Conservation (phyloP, 2,113 vertebrate species). For the Nettapus auritus region DNA sequence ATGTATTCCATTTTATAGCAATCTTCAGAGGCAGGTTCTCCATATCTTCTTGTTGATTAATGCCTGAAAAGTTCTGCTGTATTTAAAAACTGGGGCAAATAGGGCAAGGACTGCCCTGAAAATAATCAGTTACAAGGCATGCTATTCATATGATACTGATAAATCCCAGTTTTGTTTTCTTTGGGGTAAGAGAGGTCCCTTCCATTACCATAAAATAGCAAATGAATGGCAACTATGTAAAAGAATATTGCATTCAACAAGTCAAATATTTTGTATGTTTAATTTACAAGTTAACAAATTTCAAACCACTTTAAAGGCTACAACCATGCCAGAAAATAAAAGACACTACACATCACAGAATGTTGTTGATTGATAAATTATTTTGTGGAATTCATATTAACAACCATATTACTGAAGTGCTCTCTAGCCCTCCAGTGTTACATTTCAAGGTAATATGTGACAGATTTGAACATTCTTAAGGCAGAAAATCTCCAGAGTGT, state of each 20-base stretch:
- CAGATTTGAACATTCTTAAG: constrained; percentile 63
- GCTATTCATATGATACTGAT: not conserved
- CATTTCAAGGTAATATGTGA: constrained; percentile 67
- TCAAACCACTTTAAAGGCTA: constrained; percentile 16
- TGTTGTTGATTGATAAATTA: constrained; percentile 58
- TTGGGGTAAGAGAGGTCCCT: not conserved
- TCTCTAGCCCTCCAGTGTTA: constrained; percentile 52
- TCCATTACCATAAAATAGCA: not conserved
- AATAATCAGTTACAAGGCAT: not conserved
- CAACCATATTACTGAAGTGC: constrained; percentile 54
- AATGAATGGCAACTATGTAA: not conserved
- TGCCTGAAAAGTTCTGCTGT: not conserved
- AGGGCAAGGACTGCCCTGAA: not conserved
- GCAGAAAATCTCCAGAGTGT: constrained; percentile 53
- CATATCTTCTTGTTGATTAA: not conserved
- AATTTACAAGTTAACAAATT: constrained; percentile 19
- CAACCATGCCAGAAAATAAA: not conserved
- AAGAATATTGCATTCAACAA: constrained; percentile 26
- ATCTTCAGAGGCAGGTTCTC: not conserved
- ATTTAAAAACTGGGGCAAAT: not conserved
- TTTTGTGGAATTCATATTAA: constrained; percentile 68
- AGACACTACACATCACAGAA: constrained; percentile 17
- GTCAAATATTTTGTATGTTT: not conserved
- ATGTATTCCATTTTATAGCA: not conserved
- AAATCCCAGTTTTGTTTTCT: not conserved